These are phyloP conservation scores for Meteorus sp. DNA, from an alignment of 1,140 invertebrate genomes.

Conservation along the genomic window DNA sequence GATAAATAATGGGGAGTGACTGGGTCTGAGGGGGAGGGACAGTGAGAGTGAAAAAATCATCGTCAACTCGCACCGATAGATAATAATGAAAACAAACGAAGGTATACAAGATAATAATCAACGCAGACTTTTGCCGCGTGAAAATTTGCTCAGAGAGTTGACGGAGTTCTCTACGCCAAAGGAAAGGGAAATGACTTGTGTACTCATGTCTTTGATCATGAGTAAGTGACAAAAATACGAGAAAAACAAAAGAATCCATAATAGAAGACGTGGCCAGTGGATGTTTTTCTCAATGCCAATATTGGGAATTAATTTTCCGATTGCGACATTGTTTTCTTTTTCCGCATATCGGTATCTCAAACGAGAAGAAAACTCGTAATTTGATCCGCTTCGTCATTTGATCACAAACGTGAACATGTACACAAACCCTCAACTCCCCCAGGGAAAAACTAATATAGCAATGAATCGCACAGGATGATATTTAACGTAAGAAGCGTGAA, in stretches of 20 bases:
- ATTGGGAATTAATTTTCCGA: background rate
- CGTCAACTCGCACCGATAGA: background rate
- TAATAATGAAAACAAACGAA: background rate
- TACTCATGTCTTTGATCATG: background rate
- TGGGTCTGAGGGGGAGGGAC: no score
- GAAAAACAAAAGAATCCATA: background rate
- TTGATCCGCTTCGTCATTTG: no score
- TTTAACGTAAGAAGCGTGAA: background rate
- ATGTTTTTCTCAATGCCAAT: background rate
- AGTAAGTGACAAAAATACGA: background rate
- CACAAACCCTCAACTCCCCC: no score
- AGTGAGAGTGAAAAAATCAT: slow-evolving; percentile 10
- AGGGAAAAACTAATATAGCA: no score
- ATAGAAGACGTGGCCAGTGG: background rate
- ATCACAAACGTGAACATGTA: no score
- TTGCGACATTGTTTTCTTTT: background rate
- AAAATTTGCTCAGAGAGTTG: background rate
- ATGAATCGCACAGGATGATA: no score
- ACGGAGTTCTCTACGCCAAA: background rate
- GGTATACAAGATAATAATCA: background rate
- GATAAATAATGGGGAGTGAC: no score
- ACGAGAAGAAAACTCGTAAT: no score
- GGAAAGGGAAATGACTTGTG: background rate
- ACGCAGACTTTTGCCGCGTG: background rate
- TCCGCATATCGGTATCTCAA: no score